A percentile compares a stretch with the other conserved stretches of the same genome.
Evolutionary conservation across 2,113 vertebrate genomes (phyloP).

Genomic region (Pterocles orientalis): DNA sequence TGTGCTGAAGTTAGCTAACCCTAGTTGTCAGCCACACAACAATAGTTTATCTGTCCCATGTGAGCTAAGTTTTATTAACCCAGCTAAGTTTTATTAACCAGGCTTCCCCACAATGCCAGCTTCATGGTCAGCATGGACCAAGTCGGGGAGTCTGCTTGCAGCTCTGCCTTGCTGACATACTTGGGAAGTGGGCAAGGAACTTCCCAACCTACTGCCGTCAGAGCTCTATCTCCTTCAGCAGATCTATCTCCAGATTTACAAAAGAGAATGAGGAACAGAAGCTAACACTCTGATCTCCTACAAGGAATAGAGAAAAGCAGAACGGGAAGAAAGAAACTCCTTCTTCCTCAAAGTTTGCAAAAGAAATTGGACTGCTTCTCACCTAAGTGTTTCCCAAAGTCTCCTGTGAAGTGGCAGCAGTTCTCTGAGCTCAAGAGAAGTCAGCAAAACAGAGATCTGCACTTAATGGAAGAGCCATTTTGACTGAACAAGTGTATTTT

Average conservation of each 20-base stretch:
- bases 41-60: neutral
- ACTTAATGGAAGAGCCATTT: neutral
- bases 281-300: neutral
- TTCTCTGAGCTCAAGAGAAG: neutral
- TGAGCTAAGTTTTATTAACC: neutral
- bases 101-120: neutral
- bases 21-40: neutral
- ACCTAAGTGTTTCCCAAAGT: neutral
- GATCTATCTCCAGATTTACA: neutral
- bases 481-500: neutral
- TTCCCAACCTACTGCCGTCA: neutral
- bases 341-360: neutral
- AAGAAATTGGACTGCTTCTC: neutral
- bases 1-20: neutral
- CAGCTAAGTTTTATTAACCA: neutral
- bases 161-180: neutral
- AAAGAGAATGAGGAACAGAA: neutral
- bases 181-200: neutral
- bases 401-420: neutral
- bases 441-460: neutral
- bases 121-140: neutral
- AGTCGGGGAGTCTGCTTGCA: neutral
- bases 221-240: neutral
- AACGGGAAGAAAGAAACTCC: neutral
- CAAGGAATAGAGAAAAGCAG: neutral